Evolutionary conservation across 2,113 vertebrate species (phyloP), one percentile per base, ranked within the genome.

Genomic region (Machaerirhynchus nigripectus): DNA sequence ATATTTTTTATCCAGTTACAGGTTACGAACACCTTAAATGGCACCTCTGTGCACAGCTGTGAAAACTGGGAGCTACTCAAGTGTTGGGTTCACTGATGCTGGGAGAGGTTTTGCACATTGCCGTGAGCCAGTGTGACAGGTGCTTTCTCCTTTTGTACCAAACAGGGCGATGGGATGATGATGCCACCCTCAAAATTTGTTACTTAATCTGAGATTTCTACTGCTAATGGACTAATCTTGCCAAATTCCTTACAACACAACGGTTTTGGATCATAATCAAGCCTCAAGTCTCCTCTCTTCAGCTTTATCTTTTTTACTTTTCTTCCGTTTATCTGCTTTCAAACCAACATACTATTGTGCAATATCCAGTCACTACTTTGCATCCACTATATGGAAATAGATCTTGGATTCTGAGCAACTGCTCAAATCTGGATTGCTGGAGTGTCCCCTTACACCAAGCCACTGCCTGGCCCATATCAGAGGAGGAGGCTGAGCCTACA

Each of bases 381-480:
- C 20, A 63, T 49, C 5, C 16, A 24, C 35, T 59, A 0, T 13
- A 59, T 26, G 21, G n/a, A 63, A 89, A 24, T 6, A 68, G 26
- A 28, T 49, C 26, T 53, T 67, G 31, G 35, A 46, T 39, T 57
- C 67, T 57, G 24, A 94, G 61, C 26, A 82, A 2, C n/a, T 44
- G 7, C n/a, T 73, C 40, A 59, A 27, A 23, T 16, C 40, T 57
- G 15, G 13, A 56, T 15, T 65, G 53, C 59, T n/a, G 13, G 8
- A 47, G 33, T 12, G 28, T 64, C 35, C 23, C 5, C 74, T 81
- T 11, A 23, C 42, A n/a, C 39, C 16, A 68, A 21, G 31, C 27
- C 31, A 42, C 55, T 65, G 11, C 46, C 42, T 61, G n/a, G 16
- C 17, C 39, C 2, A 0, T 6, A 1, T 21, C 28, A 47, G 39